Conservation (phyloP, 2,113 vertebrate genomes). For the Myiagra hebetior region DNA sequence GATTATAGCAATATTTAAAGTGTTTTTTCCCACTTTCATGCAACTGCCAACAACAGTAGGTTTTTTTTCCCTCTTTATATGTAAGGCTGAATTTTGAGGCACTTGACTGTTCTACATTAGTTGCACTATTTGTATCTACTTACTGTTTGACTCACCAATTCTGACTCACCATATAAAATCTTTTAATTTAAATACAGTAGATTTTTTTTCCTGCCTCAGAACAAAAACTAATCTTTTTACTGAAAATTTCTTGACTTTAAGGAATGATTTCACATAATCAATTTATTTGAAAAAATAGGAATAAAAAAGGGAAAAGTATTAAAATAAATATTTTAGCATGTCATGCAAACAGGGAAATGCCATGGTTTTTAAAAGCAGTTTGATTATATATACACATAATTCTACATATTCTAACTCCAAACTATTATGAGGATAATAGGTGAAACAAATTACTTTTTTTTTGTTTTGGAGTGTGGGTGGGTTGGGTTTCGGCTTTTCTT, state of each 20-base stretch:
- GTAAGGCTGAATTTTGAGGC: constrained; percentile 36
- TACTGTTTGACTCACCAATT: not conserved
- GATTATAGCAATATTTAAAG: not conserved
- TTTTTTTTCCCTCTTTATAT: not conserved
- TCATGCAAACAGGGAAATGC: not conserved
- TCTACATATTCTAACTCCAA: not conserved
- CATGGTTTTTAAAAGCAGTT: not conserved
- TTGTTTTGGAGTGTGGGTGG: fast-evolving
- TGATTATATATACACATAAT: not conserved
- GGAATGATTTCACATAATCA: not conserved
- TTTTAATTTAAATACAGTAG: not conserved
- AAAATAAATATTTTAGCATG: not conserved
- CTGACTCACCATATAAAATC: not conserved
- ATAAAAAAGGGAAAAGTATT: not conserved
- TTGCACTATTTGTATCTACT: not conserved
- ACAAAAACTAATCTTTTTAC: not conserved
- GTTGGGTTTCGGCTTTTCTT: not conserved
- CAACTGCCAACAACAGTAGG: not conserved
- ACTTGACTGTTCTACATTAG: constrained; percentile 20
- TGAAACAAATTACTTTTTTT: not conserved
- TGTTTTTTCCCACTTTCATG: not conserved
- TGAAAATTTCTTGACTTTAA: not conserved
- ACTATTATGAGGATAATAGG: not conserved
- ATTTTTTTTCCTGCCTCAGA: not conserved
- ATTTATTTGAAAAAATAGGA: not conserved